Conservation (phyloP, 2,888 invertebrate genomes). For the Stramonita haemastoma region DNA sequence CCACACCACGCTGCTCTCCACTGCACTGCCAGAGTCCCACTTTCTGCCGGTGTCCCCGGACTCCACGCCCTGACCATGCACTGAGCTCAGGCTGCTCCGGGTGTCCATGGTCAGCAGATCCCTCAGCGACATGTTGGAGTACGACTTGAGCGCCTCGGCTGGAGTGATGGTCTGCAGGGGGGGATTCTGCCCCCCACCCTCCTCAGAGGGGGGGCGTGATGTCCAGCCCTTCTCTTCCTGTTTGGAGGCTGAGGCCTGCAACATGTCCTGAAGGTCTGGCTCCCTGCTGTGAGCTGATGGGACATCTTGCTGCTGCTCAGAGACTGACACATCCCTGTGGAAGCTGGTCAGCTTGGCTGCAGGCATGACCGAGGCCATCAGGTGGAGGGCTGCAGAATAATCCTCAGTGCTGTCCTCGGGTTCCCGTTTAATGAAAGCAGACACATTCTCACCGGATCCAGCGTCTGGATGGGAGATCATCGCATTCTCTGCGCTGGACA, state of each 20-base stretch:
- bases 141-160: conserved; percentile 25
- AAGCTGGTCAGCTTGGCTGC: background rate
- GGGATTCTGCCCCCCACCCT: background rate
- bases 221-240: background rate
- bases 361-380: background rate
- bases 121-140: conserved; percentile 36
- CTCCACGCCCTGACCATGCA: background rate
- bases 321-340: background rate
- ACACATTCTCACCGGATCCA: background rate
- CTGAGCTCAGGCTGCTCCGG: background rate
- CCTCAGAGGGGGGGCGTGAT: background rate
- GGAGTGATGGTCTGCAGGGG: background rate
- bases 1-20: conserved; percentile 28
- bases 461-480: background rate
- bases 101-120: conserved; percentile 36
- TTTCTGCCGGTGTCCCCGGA: background rate
- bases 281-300: background rate
- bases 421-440: conserved; percentile 8
- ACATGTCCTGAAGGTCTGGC: background rate
- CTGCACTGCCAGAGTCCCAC: too few species aligned
- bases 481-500: background rate
- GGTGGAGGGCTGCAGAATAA: background rate
- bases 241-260: background rate
- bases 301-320: background rate
- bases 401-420: background rate